Base-by-base conservation (phyloP, 1,140 invertebrate genomes). In the Periplaneta americana region DNA sequence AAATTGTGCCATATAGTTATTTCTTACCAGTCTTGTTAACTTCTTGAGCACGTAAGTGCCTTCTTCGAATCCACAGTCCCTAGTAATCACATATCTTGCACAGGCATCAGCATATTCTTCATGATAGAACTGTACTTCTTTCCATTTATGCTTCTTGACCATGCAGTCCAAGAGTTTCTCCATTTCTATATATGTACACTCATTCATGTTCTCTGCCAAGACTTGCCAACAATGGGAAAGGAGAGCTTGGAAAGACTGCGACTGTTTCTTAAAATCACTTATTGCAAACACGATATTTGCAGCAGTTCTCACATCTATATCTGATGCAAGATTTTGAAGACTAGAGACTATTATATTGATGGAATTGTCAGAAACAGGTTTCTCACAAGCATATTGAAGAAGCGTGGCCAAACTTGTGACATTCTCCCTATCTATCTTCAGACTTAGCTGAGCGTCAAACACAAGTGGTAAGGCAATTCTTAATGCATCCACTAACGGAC, bases 391-490 rank as follows among this genome's bases (percentile, higher is more conserved):
- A 85, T 88, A 93, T 10, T 87, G 83, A 10, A 92, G 85, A 87
- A 90, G 89, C 35, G 92, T 89, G 32, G 85, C 85, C 48, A 92
- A 84, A 28, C 90, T 84, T 2, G 84, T 78, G 33, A 90, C 80
- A 84, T 92, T 90, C 31, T 90, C 86, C 18, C 84, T 84, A 81
- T 93, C 90, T 36, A 93, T 82, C 86, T 92, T 89, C 17, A 87
- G 81, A 18, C 88, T 86, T 17, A 93, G 77, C 82, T 92, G 89
- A 8, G 90, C 88, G 85, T 93, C 90, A 85, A 93, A 93, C 2
- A 92, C 90, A 22, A 92, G 84, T 0, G 92, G 92, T 31, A 94
- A 82, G 9, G 93, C 93, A 13, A 91, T 86, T 82, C 88, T 87
- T 9, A 94, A 83, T 4, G 92, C 92, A 78, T 92, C 89, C 0